A percentile compares a stretch with the other conserved stretches of the same genome.
Conservation (phyloP, 2,797 vertebrate species). For the Sparus aurata region DNA sequence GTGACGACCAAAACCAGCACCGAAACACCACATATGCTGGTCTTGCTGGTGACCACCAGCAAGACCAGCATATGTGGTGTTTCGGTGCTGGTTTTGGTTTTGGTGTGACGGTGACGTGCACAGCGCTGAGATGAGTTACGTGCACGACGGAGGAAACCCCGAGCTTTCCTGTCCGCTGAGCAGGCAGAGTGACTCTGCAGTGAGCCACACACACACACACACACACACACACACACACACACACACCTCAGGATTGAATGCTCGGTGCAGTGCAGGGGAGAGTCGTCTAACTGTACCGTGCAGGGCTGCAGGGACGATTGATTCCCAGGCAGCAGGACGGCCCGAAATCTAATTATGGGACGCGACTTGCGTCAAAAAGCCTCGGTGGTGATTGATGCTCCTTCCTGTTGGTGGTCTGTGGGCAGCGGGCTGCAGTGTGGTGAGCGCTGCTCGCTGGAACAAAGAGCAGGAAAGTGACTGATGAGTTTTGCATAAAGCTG, state of each 20-base stretch:
- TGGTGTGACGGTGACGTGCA: not conserved
- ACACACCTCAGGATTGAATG: conserved; percentile 24
- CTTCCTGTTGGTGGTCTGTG: conserved; percentile 52
- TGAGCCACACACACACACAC: conserved; percentile 32
- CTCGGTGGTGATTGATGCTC: conserved; percentile 75
- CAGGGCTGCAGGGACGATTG: conserved; percentile 53
- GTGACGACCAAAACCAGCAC: no score
- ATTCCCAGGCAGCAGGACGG: conserved; percentile 73
- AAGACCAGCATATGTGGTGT: no score
- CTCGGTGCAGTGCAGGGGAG: conserved; percentile 42
- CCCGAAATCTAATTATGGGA: conserved; percentile 81
- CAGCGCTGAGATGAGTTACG: conserved; percentile 23
- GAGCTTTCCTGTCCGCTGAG: conserved; percentile 29
- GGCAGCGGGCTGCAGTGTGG: conserved; percentile 27
- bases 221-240: no score
- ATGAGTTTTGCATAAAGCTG: conserved; percentile 50
- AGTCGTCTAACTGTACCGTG: conserved; percentile 24
- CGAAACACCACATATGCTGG: no score
- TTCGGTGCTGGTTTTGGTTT: no score
- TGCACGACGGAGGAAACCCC: conserved; percentile 50
- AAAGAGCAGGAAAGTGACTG: conserved; percentile 58
- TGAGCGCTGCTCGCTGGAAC: conserved; percentile 37
- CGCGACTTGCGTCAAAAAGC: conserved; percentile 74
- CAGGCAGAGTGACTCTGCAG: conserved; percentile 53
- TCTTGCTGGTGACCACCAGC: no score